phyloP scores from a whole-genome alignment of 1,140 invertebrate genomes.

The Mercenaria mercenaria region DNA sequence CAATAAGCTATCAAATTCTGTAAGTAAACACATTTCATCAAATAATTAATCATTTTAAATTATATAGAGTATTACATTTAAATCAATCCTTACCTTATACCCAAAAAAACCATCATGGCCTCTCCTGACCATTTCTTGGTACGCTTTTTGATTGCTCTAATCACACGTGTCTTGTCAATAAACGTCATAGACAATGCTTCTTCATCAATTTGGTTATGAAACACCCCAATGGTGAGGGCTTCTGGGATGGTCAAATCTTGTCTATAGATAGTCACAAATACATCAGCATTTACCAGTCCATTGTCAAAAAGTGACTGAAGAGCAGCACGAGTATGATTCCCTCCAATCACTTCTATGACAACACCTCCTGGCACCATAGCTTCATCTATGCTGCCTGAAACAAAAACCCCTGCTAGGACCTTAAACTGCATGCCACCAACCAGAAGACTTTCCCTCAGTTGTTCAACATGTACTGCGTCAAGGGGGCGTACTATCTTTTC shows the following conservation, averaged over 20 bases:
- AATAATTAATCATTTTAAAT: too few species aligned
- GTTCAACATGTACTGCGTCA: not conserved
- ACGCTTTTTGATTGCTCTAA: too few species aligned
- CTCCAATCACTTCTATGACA: not conserved
- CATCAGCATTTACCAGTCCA: not conserved
- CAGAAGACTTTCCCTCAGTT: not conserved
- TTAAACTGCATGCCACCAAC: not conserved
- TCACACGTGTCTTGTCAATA: too few species aligned
- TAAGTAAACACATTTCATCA: too few species aligned
- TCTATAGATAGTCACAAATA: not conserved
- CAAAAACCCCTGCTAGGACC: not conserved
- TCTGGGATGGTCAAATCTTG: not conserved
- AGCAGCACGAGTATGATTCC: not conserved
- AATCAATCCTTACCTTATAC: too few species aligned
- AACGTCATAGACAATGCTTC: too few species aligned
- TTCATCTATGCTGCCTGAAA: not conserved
- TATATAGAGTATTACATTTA: too few species aligned
- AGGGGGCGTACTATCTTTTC: not conserved
- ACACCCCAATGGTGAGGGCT: not conserved
- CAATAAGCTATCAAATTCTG: too few species aligned
- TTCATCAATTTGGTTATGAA: too few species aligned
- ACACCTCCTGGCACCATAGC: not conserved
- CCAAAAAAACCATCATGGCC: too few species aligned
- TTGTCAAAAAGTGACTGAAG: not conserved
- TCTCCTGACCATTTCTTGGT: too few species aligned